phyloP scores from a whole-genome alignment of 2,888 invertebrate genomes.

The Phragmatobia fuliginosa region DNA sequence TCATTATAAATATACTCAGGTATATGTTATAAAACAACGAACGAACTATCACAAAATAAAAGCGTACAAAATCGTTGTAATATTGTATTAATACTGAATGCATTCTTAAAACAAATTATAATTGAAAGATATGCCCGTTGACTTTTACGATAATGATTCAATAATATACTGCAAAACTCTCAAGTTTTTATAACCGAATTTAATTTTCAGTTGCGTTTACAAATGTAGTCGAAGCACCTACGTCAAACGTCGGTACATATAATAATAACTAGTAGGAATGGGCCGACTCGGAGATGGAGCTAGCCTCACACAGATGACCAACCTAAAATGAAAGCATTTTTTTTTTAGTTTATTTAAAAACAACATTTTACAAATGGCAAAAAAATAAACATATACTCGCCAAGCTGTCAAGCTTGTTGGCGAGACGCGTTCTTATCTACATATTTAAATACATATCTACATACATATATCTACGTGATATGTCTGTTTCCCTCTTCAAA shows the following conservation, averaged over 20 bases:
- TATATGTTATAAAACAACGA: neutral
- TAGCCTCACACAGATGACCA: no score
- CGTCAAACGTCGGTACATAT: neutral
- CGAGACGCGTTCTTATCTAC: no score
- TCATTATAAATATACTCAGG: neutral
- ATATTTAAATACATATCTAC: no score
- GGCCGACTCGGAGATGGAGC: no score
- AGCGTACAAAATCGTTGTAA: conserved; percentile 20
- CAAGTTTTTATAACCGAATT: conserved; percentile 2
- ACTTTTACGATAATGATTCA: conserved; percentile 24
- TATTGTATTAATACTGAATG: conserved; percentile 23
- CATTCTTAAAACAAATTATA: conserved; percentile 23
- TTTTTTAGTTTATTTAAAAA: no score
- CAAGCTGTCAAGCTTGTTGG: no score
- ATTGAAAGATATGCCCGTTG: conserved; percentile 23
- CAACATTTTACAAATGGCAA: no score
- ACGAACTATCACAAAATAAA: conserved; percentile 13
- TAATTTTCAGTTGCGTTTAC: conserved; percentile 10
- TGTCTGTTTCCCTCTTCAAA: no score
- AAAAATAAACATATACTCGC: no score
- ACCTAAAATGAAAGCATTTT: no score
- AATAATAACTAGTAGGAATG: no score
- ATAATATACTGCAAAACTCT: conserved; percentile 17
- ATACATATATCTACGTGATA: no score
- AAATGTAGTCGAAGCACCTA: neutral